Conservation (phyloP, 2,797 vertebrate genomes). For the Gouania willdenowi region DNA sequence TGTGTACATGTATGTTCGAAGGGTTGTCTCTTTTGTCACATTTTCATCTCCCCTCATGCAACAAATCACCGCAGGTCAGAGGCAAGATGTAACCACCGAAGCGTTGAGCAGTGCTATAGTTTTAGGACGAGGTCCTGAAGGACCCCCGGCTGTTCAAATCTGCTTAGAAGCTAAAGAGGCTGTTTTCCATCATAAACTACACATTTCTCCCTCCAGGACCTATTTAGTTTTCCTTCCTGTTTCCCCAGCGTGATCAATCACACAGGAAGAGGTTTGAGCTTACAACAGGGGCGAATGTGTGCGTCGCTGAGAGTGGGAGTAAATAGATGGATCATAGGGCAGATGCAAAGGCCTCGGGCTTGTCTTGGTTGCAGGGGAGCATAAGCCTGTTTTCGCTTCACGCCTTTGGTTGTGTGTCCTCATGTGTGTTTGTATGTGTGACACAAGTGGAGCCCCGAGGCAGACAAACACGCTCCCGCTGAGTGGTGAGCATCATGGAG, state of each 20-base stretch:
- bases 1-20: conserved; percentile 21
- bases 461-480: conserved; percentile 22
- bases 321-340: conserved; percentile 36
- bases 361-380: conserved; percentile 25
- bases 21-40: conserved; percentile 34
- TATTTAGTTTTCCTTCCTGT: conserved; percentile 34
- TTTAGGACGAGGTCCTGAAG: conserved; percentile 57
- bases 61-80: conserved; percentile 33
- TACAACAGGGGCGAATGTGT: conserved; percentile 27
- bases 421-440: conserved; percentile 2
- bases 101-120: conserved; percentile 43
- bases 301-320: conserved; percentile 49
- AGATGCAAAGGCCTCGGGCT: conserved; percentile 39
- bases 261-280: conserved; percentile 38
- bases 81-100: conserved; percentile 42
- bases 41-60: conserved; percentile 32
- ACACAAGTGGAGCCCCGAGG: conserved; percentile 2
- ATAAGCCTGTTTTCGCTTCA: conserved; percentile 45
- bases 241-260: conserved; percentile 61
- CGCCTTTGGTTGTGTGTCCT: conserved; percentile 13
- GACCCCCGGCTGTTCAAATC: conserved; percentile 51
- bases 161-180: conserved; percentile 25
- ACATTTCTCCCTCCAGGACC: conserved; percentile 43
- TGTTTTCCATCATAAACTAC: conserved; percentile 48
- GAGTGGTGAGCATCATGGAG: conserved; percentile 45